A percentile compares a stretch with the other conserved stretches of the same genome.
These are phyloP conservation scores for Protosalanx chinensis DNA, from an alignment of 2,797 vertebrate species.

Conservation along the genomic window DNA sequence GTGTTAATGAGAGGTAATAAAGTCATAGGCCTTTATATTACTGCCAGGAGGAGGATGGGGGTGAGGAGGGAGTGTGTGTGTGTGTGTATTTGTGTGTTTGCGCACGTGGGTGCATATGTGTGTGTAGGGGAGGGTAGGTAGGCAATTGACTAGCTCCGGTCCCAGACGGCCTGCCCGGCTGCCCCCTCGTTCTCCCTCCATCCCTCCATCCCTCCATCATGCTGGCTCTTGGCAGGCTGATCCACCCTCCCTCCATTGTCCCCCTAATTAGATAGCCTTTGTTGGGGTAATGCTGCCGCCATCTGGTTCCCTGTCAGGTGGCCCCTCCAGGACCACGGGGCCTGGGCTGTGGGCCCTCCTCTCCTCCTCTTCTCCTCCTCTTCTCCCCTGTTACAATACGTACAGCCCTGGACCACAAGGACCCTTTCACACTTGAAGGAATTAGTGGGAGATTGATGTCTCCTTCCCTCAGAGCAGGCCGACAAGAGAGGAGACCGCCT, in stretches of 20 bases:
- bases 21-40: conserved; percentile 80
- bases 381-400: conserved; percentile 52
- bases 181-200: conserved; percentile 41
- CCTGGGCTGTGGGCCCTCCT: conserved; percentile 25
- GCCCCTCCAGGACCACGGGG: conserved; percentile 34
- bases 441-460: conserved; percentile 80
- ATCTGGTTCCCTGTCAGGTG: conserved; percentile 73
- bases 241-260: conserved; percentile 15
- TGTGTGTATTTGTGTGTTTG: conserved; percentile 33
- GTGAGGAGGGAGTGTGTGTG: conserved; percentile 37
- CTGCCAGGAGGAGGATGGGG: conserved; percentile 60
- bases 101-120: conserved; percentile 17
- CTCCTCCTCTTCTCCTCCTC: conserved; percentile 48
- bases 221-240: conserved; percentile 52
- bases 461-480: conserved; percentile 51
- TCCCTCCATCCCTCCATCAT: conserved; percentile 47
- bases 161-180: conserved; percentile 57
- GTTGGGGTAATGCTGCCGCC: conserved; percentile 76
- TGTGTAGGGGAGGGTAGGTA: conserved; percentile 39
- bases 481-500: conserved; percentile 22
- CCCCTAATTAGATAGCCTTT: conserved; percentile 80
- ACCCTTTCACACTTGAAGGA: conserved; percentile 80
- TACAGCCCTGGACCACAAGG: conserved; percentile 53
- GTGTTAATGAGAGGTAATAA: conserved; percentile 86
- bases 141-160: conserved; percentile 55